phyloP scores from a whole-genome alignment of 2,888 invertebrate species.

The Euphydryas editha region DNA sequence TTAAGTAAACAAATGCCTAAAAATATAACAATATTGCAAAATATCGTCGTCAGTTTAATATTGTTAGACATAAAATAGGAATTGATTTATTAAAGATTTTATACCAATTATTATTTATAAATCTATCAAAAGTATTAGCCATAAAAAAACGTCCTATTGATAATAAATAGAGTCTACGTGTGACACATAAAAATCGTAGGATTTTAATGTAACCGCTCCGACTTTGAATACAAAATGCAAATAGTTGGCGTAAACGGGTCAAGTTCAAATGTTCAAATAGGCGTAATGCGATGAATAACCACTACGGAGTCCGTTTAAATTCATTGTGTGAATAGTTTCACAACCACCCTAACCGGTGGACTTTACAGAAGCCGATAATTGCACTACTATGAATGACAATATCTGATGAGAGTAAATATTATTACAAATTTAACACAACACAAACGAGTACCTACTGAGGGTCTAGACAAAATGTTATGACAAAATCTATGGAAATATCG shows the following conservation, averaged over 20 bases:
- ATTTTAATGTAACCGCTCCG: slow-evolving; percentile 10
- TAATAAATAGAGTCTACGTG: slow-evolving; percentile 17
- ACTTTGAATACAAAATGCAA: slow-evolving; percentile 28
- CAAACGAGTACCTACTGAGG: too few relatives aligned
- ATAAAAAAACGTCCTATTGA: neutral
- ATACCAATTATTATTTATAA: too few relatives aligned
- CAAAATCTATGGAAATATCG: too few relatives aligned
- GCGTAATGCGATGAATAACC: slow-evolving; percentile 42
- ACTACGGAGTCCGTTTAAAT: slow-evolving; percentile 46
- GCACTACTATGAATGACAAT: slow-evolving; percentile 35
- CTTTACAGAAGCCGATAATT: slow-evolving; percentile 45
- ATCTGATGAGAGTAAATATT: neutral
- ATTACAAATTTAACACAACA: neutral
- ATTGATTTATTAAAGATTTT: too few relatives aligned
- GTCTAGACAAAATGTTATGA: too few relatives aligned
- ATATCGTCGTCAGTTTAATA: too few relatives aligned
- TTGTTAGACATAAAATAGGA: too few relatives aligned
- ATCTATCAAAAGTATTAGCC: neutral
- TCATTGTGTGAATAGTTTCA: slow-evolving; percentile 51
- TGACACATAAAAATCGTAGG: slow-evolving; percentile 22
- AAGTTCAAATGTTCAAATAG: slow-evolving; percentile 49
- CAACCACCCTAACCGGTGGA: slow-evolving; percentile 43
- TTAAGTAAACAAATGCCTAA: too few relatives aligned
- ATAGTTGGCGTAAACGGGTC: slow-evolving; percentile 45
- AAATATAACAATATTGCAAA: too few relatives aligned